A percentile compares a stretch with the other conserved stretches of the same genome.
These are phyloP conservation scores for Bothrops jararaca DNA, from an alignment of 2,113 vertebrate genomes.

Conservation along the genomic window DNA sequence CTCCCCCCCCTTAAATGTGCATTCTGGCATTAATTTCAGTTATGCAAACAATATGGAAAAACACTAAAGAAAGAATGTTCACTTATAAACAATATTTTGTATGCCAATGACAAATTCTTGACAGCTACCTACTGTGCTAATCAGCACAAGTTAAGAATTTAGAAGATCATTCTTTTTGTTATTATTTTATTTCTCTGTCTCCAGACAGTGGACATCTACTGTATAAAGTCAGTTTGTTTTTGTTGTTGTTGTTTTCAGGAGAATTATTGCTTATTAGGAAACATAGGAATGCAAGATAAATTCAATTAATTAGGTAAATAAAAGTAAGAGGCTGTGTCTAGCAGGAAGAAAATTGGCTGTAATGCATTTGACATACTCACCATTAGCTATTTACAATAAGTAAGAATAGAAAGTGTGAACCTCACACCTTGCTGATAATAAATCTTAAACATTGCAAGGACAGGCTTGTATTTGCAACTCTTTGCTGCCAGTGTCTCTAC, in stretches of 20 bases:
- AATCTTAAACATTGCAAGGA: neutral
- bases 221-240: neutral
- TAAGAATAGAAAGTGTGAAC: neutral
- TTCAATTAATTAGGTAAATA: neutral
- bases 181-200: neutral
- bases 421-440: neutral
- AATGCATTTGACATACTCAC: conserved; percentile 23
- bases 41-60: neutral
- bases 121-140: conserved; percentile 29
- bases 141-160: conserved; percentile 15
- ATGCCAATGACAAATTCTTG: conserved; percentile 2
- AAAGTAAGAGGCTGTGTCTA: neutral
- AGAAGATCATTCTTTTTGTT: neutral
- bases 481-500: neutral
- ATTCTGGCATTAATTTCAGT: neutral
- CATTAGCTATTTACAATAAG: neutral
- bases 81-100: conserved; percentile 17
- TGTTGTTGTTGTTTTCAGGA: neutral
- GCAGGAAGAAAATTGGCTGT: conserved; percentile 6
- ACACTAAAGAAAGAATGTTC: neutral
- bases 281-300: neutral
- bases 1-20: neutral
- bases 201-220: neutral
- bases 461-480: neutral
- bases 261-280: neutral